Evolutionary conservation across 2,888 invertebrate genomes (phyloP).

Genomic region (Rotaria sp.): DNA sequence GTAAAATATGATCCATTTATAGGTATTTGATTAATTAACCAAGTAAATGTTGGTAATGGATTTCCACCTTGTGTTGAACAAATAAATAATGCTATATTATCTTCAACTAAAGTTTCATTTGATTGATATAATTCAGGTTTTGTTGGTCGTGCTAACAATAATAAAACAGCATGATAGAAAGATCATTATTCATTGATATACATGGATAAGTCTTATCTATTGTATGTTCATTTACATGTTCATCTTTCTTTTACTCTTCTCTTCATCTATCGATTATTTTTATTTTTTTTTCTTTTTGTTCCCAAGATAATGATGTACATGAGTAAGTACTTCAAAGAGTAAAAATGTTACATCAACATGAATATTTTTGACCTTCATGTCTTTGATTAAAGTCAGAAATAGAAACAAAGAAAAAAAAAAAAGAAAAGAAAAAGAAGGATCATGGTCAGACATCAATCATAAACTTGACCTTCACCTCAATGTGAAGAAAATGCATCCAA

Average conservation of each 20-base stretch:
- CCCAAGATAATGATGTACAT: slow-evolving; percentile 17
- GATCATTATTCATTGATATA: background rate
- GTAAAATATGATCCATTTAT: background rate
- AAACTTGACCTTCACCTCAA: background rate
- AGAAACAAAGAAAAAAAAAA: background rate
- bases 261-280: background rate
- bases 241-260: background rate
- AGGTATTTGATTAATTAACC: background rate
- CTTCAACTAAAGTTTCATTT: background rate
- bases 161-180: background rate
- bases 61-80: slow-evolving; percentile 10
- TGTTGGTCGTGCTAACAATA: background rate
- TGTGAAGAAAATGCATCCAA: background rate
- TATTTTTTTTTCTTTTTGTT: background rate
- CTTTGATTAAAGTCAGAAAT: background rate
- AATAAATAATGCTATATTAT: background rate
- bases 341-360: slow-evolving; percentile 10
- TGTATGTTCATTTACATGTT: background rate
- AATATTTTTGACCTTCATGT: background rate
- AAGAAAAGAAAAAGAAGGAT: background rate
- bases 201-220: background rate
- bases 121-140: background rate
- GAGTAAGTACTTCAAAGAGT: background rate
- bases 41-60: slow-evolving; percentile 17
- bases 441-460: background rate